Evolutionary conservation across 30 jellyfish, hydroid and myxozoan genomes (phyloP), one percentile per base, ranked within the genome.

Genomic region (Hydra vulgaris): DNA sequence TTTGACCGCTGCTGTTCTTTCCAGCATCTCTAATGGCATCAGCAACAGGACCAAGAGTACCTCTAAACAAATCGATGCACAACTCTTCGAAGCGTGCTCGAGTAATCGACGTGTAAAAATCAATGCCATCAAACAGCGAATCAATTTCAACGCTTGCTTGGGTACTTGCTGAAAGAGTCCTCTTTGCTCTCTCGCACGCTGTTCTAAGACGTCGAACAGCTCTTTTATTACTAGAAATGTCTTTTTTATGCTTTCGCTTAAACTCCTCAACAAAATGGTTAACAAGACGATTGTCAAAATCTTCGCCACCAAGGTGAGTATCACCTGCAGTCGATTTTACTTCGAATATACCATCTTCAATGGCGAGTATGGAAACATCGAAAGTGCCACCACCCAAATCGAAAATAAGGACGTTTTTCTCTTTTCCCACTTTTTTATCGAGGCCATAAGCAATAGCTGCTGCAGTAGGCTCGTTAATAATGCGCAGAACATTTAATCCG

Each of bases 341-440:
- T 79, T 94, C 99, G 78, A 94, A 94, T 72, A 94, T 88, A 25
- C 99, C 99, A 70, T 94, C 96, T 1, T 94, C 99, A 67, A 94
- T 94, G 21, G 99, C 80, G 81, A 94, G 79, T 54, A 94, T 77
- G 3, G 99, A 94, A 23, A 94, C 99, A 88, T 94, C 99, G 84
- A 94, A 94, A 18, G 99, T 94, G 26, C 99, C 99, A 75, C 99
- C 99, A 27, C 99, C 99, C 79, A 94, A 95, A 74, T 94, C 99
- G 82, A 88, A 94, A 74, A 94, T 88, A 72, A 94, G 74, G 7
- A 94, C 96, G 85, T 94, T 83, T 21, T 95, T 83, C 79, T 94
- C 99, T 23, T 23, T 71, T 0, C 99, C 96, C 23, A 80, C 99
- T 73, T 88, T 94, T 71, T 94, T 94, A 87, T 88, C 99, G 54